These are phyloP conservation scores for Caenorhabditis becei DNA, from an alignment of 2,888 invertebrate genomes.

Conservation along the genomic window DNA sequence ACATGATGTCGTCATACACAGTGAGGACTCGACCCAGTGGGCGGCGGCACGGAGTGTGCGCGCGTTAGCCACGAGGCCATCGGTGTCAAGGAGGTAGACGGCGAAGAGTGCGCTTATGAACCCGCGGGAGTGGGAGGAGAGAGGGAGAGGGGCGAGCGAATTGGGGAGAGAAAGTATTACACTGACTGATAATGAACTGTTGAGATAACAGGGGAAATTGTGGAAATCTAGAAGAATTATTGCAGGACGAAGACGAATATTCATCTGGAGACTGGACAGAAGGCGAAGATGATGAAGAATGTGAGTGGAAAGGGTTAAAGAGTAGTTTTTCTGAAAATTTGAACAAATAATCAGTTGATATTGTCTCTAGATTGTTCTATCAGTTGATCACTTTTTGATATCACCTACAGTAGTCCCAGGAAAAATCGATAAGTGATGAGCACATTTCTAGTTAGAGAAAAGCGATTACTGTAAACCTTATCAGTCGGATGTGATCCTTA, in stretches of 20 bases:
- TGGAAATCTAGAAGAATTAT: slow-evolving; percentile 1
- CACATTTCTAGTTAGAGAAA: no score
- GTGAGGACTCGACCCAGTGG: slow-evolving; percentile 59
- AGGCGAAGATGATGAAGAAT: slow-evolving; percentile 67
- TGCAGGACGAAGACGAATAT: slow-evolving; percentile 59
- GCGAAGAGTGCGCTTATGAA: slow-evolving; percentile 25
- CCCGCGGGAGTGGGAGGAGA: not conserved
- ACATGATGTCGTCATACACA: slow-evolving; percentile 71
- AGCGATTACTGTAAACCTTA: no score
- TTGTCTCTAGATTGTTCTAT: no score
- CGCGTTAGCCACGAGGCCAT: slow-evolving; percentile 49
- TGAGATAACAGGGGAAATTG: no score
- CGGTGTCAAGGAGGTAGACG: slow-evolving; percentile 27
- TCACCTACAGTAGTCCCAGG: no score
- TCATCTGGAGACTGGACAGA: slow-evolving; percentile 68
- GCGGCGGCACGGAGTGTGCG: slow-evolving; percentile 1
- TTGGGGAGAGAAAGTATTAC: not conserved
- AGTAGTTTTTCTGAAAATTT: no score
- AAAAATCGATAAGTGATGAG: no score
- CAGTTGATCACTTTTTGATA: slow-evolving; percentile 7
- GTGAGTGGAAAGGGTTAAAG: no score
- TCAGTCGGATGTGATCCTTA: no score
- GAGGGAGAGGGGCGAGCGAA: not conserved
- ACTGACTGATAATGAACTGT: not conserved
- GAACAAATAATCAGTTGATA: not conserved